Conservation (phyloP, 2,797 vertebrate species). For the Pristis pectinata region DNA sequence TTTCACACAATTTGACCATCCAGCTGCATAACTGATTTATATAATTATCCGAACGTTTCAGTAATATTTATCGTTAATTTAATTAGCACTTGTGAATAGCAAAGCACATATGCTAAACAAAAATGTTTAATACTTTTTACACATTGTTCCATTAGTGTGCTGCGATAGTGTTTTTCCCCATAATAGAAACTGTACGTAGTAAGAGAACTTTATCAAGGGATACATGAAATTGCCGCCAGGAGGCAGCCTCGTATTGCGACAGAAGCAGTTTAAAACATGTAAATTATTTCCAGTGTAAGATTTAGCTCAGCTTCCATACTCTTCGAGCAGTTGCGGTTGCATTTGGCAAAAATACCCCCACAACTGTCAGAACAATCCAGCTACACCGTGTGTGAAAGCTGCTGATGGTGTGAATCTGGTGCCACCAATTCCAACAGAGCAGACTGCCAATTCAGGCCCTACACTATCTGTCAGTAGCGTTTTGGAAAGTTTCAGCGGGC, state of each 20-base stretch:
- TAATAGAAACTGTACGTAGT: background rate
- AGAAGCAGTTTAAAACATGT: background rate
- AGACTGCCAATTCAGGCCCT: background rate
- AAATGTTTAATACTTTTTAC: background rate
- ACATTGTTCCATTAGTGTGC: too few relatives aligned
- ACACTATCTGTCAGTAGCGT: background rate
- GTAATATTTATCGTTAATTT: background rate
- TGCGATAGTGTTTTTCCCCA: background rate
- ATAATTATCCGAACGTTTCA: background rate
- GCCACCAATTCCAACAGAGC: background rate
- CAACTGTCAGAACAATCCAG: background rate
- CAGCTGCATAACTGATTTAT: background rate
- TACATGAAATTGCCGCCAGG: background rate
- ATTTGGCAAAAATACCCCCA: too few relatives aligned
- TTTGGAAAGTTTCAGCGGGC: background rate
- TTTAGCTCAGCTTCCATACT: background rate
- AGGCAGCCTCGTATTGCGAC: background rate
- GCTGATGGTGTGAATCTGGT: background rate
- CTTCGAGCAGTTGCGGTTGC: background rate
- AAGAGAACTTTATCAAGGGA: background rate
- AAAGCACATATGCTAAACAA: background rate
- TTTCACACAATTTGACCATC: background rate
- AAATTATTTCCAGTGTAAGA: too few relatives aligned
- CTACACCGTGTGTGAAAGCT: background rate
- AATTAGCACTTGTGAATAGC: background rate